These are phyloP conservation scores for Leiothrix lutea DNA, from an alignment of 2,113 vertebrate species.

Conservation along the genomic window DNA sequence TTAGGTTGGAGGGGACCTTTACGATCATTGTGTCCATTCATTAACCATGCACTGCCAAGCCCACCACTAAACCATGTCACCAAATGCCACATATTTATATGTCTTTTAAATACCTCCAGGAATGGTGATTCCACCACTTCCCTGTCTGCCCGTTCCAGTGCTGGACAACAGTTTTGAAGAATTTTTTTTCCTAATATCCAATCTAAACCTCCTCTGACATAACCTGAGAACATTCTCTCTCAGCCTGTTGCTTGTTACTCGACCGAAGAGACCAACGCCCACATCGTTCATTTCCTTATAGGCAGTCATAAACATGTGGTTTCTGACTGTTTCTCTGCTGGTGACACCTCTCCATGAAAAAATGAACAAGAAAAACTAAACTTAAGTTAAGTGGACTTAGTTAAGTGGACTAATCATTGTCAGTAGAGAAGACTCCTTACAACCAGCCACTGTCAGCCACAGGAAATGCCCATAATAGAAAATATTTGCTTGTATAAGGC, in stretches of 20 bases:
- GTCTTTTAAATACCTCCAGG: not conserved
- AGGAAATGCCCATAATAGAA: not conserved
- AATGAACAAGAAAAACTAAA: not conserved
- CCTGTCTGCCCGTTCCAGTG: not conserved
- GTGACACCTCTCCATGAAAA: not conserved
- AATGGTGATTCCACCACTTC: not conserved
- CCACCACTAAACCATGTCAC: not conserved
- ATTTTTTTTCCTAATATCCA: not conserved
- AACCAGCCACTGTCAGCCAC: not conserved
- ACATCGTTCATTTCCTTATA: not conserved
- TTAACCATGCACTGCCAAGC: rapidly evolving
- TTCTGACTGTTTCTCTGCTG: not conserved
- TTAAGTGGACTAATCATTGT: not conserved
- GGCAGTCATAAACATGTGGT: not conserved
- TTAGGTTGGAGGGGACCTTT: not conserved
- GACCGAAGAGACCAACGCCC: not conserved
- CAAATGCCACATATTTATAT: not conserved
- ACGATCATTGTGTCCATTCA: not conserved
- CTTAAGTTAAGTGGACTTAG: not conserved
- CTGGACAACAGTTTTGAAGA: not conserved
- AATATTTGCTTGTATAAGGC: not conserved
- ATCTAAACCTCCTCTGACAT: not conserved
- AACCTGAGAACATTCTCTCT: not conserved
- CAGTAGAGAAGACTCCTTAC: not conserved
- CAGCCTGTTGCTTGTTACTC: not conserved